Percentiles rank a stretch among this genome's conserved stretches.
These are phyloP conservation scores for Trachops cirrhosus DNA, from an alignment of 2,797 vertebrate species.

Conservation along the genomic window DNA sequence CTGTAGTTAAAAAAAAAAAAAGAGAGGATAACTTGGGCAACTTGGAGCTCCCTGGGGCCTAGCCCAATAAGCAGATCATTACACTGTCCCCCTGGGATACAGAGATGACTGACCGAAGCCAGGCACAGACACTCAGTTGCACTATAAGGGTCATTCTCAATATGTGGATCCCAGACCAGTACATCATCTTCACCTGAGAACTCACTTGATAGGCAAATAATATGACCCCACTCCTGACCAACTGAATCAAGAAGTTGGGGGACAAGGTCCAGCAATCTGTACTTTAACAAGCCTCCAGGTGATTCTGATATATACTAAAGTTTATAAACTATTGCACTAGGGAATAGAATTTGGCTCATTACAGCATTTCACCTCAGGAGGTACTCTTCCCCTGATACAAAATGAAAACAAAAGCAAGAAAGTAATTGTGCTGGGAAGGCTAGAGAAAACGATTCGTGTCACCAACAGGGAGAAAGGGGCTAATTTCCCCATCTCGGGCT, in stretches of 20 bases:
- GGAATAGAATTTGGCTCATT: background rate
- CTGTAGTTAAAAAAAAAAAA: background rate
- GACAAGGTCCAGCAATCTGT: background rate
- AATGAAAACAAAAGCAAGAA: constrained; percentile 50
- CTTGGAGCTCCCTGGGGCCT: background rate
- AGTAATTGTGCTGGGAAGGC: background rate
- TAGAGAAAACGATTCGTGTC: constrained; percentile 23
- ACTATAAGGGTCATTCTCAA: background rate
- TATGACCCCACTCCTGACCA: background rate
- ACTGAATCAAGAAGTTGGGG: background rate
- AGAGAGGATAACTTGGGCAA: background rate
- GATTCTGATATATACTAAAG: background rate
- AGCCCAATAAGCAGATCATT: background rate
- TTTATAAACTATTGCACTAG: background rate
- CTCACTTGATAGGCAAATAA: background rate
- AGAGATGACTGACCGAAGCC: background rate
- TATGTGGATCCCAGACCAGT: background rate
- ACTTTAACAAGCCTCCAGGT: constrained; percentile 14
- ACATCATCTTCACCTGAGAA: background rate
- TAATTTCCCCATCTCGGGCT: background rate
- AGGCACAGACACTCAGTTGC: background rate
- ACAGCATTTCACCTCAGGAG: background rate
- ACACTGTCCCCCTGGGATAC: background rate
- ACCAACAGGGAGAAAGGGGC: background rate
- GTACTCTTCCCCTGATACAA: background rate